Base-by-base conservation (phyloP, 2,113 vertebrate species). In the Rhinopomastus cyanomelas region DNA sequence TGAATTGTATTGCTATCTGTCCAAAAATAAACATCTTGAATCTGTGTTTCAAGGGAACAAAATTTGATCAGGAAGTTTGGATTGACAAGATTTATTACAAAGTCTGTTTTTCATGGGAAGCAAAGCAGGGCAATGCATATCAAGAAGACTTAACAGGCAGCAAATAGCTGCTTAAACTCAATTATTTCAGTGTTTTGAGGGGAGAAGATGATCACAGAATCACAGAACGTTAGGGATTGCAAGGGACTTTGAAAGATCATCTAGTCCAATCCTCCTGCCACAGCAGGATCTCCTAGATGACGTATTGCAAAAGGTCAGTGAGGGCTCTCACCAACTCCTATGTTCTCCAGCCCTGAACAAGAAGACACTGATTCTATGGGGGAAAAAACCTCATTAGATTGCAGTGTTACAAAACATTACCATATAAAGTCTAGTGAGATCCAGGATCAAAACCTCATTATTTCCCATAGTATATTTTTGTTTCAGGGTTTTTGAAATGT, bases 371-470 rank as follows among this genome's bases (percentile, higher is more conserved):
- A 80, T 90, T 85, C 64, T 95, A 48, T 64, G 17, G 66, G 85
- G 55, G 26, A 85, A 81, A 79, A n/a, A 9, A 72, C 89, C 67
- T 92, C 5, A 73, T 94, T 93, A 87, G 55, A 89, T 93, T 90
- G 92, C 23, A 81, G 59, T 29, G 32, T 68, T 77, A 36, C 52
- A 85, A 93, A 71, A 88, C 60, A 46, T 56, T 90, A 93, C 12
- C 65, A 51, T 49, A 74, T 81, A 93, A 90, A 17, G 25, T 90
- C 93, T 93, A 57, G 60, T 77, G 68, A 93, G 61, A 71, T 88
- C n/a, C 66, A 62, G 64, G 73, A 94, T 93, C 83, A 91, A 97
- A 95, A 90, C 0, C 27, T 95, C 44, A 83, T 78, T 91, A 64
- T 90, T 89, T 93, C 89, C 52, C 22, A 44, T 36, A 32, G 61